Percentiles rank a stretch among this genome's conserved stretches.
These are phyloP conservation scores for Listrodromus nycthemerus DNA, from an alignment of 2,888 invertebrate species.

Conservation along the genomic window DNA sequence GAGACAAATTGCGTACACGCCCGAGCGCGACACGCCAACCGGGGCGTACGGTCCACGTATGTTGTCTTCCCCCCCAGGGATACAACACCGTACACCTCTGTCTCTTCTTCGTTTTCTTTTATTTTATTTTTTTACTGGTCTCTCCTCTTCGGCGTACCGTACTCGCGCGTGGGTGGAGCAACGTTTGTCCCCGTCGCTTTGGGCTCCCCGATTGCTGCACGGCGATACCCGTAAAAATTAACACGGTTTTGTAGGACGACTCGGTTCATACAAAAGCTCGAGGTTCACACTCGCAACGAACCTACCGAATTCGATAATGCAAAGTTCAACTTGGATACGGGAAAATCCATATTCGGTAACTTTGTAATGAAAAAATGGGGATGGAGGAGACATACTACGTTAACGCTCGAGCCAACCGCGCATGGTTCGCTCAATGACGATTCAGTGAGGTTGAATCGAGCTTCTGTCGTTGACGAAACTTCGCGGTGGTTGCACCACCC, in stretches of 20 bases:
- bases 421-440: too few relatives aligned
- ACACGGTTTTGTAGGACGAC: neutral
- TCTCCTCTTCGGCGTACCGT: neutral
- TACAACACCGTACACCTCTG: constrained; percentile 49
- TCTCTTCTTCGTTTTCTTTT: constrained; percentile 39
- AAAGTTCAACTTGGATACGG: too few relatives aligned
- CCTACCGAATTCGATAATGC: neutral
- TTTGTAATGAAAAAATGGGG: too few relatives aligned
- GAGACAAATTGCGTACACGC: constrained; percentile 83
- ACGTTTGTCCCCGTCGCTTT: constrained; percentile 57
- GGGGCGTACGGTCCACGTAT: constrained; percentile 54
- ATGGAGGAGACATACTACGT: too few relatives aligned
- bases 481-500: too few relatives aligned
- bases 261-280: neutral
- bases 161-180: constrained; percentile 52
- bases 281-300: neutral
- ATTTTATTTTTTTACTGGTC: constrained; percentile 19
- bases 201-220: constrained; percentile 19
- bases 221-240: constrained; percentile 12
- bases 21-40: constrained; percentile 77
- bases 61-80: constrained; percentile 45
- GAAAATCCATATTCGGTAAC: too few relatives aligned
- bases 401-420: too few relatives aligned
- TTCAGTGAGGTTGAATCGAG: too few relatives aligned
- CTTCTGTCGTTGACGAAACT: too few relatives aligned